A percentile compares a stretch with the other conserved stretches of the same genome.
phyloP scores from a whole-genome alignment of 2,888 invertebrate genomes.

The Coleophora deauratella region DNA sequence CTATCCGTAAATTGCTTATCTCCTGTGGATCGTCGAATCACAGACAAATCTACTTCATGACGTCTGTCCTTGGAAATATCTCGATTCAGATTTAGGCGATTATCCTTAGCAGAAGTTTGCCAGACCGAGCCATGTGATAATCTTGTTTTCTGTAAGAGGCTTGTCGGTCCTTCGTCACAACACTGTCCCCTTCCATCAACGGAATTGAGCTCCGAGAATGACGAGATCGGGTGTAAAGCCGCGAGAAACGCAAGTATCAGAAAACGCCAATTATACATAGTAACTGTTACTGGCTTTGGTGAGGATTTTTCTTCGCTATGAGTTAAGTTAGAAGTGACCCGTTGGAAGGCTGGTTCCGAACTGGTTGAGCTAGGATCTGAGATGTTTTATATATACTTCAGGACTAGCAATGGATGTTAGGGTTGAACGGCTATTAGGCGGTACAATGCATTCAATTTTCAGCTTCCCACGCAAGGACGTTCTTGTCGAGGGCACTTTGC shows the following conservation, averaged over 20 bases:
- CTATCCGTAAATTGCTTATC: not conserved
- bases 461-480: slow-evolving; percentile 38
- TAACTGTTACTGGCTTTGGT: slow-evolving; percentile 40
- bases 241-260: slow-evolving; percentile 56
- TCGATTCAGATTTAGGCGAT: slow-evolving; percentile 16
- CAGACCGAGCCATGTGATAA: slow-evolving; percentile 24
- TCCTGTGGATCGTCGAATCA: not conserved
- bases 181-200: slow-evolving; percentile 59
- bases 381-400: slow-evolving; percentile 45
- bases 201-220: slow-evolving; percentile 42
- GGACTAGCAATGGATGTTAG: slow-evolving; percentile 21
- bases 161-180: slow-evolving; percentile 31
- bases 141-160: slow-evolving; percentile 26
- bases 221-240: slow-evolving; percentile 48
- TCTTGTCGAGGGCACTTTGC: not conserved
- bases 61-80: slow-evolving; percentile 23
- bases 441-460: slow-evolving; percentile 66
- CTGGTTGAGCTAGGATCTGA: slow-evolving; percentile 30
- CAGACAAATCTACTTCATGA: slow-evolving; percentile 18
- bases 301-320: slow-evolving; percentile 29
- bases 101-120: slow-evolving; percentile 19
- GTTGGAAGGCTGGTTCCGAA: slow-evolving; percentile 46
- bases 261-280: slow-evolving; percentile 70
- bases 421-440: slow-evolving; percentile 57
- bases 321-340: slow-evolving; percentile 37